Base-by-base conservation (phyloP, 2,113 vertebrate species). In the Gavia stellata region DNA sequence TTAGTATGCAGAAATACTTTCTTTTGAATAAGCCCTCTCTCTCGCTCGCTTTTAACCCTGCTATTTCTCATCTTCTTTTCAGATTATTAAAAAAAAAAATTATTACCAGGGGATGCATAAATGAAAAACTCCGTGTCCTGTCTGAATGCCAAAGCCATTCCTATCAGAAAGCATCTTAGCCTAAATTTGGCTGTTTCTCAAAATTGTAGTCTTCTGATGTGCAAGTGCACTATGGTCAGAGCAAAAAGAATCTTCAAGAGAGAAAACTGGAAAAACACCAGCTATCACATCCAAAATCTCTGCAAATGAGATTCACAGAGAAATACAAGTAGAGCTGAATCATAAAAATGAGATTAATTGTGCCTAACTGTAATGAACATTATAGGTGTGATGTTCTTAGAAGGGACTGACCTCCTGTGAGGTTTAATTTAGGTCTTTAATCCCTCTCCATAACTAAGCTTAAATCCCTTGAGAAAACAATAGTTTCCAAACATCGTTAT, bases 381-480 rank as follows among this genome's bases (percentile, higher is more conserved):
- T 52, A 87, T 38, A 68, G 68, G 88, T 81, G 63, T 63, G 72
- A 90, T 73, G 62, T 70, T 68, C 79, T 94, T 73, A 50, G 65
- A 97, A 89, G 24, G 47, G 89, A 63, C 24, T 73, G 91, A 89
- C 95, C 93, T 94, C 93, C 80, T 49, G 49, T 42, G 86, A 81
- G n/a, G 42, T 88, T 97, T 94, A 81, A 97, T 96, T 96, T 86
- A 86, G 72, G 68, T 81, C 72, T 93, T 82, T 90, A 82, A 96
- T 86, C 47, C 44, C 52, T 92, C 40, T 80, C 94, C 53, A 67
- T 92, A 97, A 92, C 83, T 94, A 97, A 93, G 62, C 84, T 94
- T 83, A 97, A 95, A 93, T 78, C 73, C 93, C 62, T 90, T 40
- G 59, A 97, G 92, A 93, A 97, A 97, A 96, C 15, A 53, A 44